Evolutionary conservation across 2,888 invertebrate species (phyloP), one percentile per base, ranked within the genome.

Genomic region (Sesia apiformis): DNA sequence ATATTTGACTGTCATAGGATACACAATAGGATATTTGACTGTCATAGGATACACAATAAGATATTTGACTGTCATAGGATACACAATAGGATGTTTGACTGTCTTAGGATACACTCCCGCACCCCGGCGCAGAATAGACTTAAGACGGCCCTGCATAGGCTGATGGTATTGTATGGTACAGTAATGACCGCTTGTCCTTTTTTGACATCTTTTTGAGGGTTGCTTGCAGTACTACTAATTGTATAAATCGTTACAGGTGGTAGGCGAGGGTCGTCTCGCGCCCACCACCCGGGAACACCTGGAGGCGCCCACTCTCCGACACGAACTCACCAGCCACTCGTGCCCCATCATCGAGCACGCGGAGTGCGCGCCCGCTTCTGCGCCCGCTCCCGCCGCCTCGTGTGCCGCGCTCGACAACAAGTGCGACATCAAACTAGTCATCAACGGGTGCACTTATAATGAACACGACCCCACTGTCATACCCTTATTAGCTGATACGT

Each of bases 341-440:
- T 94, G 94, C 67, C 94, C 94, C 0, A 94, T 94, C 72, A 94
- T 94, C 55, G 94, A 94, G 69, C 84, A 84, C 60, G 69, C 79
- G 0, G 84, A 81, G 53, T 65, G 67, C 55, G 49, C 60, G 51
- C 55, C 51, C 4, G 53, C 4, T 51, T 55, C 63, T 52, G 53
- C 55, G 53, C 60, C 58, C 3, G 51, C 61, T 46, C 53, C 54
- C 3, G 56, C 61, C 4, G 53, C 53, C 49, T 40, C 56, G 39
- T 63, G 59, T 56, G 53, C 55, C 23, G 66, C 66, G 1, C 65
- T 67, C 4, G 39, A 39, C 52, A 50, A 4, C 7, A 8, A 38
- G 0, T 83, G 84, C 63, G 85, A 84, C 62, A 78, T 86, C 57
- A 84, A 84, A 50, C 74, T 87, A 7, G 78, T 84, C 54, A 81